phyloP scores from a whole-genome alignment of 2,888 invertebrate genomes.

The Embidobia sp. region DNA sequence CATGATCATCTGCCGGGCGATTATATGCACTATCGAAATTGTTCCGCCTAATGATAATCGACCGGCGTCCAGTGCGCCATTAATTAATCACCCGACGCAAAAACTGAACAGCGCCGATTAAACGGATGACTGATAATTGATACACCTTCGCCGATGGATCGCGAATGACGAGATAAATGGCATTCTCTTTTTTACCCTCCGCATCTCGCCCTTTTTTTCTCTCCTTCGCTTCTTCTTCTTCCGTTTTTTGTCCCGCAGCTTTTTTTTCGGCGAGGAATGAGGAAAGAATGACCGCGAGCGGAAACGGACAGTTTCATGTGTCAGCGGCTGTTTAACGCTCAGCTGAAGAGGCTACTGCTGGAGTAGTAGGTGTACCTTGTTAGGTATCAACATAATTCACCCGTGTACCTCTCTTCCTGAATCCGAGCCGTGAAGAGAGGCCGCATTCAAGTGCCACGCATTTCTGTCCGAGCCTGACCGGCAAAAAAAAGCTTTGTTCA shows the following conservation, averaged over 20 bases:
- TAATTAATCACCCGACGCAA: conserved; percentile 37
- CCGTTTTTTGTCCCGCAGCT: background rate
- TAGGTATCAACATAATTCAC: conserved; percentile 58
- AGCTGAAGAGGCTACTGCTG: conserved; percentile 32
- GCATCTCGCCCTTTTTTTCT: background rate
- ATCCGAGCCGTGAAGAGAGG: conserved; percentile 28
- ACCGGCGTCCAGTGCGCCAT: conserved; percentile 8
- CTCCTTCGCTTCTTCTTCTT: background rate
- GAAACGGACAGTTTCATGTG: conserved; percentile 41
- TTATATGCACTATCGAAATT: conserved; percentile 37
- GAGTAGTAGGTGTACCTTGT: conserved; percentile 61
- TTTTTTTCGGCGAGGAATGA: conserved; percentile 45
- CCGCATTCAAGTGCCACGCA: conserved; percentile 50
- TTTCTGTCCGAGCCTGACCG: conserved; percentile 8
- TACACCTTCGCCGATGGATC: conserved; percentile 16
- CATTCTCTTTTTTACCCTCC: background rate
- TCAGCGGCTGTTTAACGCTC: conserved; percentile 49
- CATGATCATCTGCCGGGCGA: no score
- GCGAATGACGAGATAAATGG: conserved; percentile 13
- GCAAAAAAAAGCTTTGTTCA: conserved; percentile 25
- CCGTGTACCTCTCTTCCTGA: conserved; percentile 55
- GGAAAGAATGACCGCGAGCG: conserved; percentile 35
- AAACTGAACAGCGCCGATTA: conserved; percentile 23
- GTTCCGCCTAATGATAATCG: conserved; percentile 34
- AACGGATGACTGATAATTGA: conserved; percentile 36